Evolutionary conservation across 2,888 invertebrate species (phyloP).

Genomic region (Idaea straminata): DNA sequence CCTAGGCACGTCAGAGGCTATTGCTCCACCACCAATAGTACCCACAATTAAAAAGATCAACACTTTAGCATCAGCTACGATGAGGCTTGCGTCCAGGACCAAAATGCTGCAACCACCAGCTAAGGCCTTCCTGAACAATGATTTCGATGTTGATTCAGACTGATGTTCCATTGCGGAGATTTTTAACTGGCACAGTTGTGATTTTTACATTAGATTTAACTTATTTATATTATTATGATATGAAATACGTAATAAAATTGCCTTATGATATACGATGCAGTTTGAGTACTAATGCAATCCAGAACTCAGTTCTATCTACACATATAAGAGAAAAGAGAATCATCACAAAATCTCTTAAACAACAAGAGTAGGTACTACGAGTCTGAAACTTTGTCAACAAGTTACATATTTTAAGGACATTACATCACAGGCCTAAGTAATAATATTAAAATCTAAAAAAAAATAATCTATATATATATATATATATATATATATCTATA

Average conservation of each 20-base stretch:
- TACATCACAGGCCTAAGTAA: no score
- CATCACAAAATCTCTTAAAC: no score
- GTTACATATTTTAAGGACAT: no score
- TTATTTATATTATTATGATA: constrained; percentile 1
- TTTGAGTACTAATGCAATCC: constrained; percentile 4
- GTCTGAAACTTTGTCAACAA: no score
- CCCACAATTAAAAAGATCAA: constrained; percentile 33
- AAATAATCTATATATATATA: no score
- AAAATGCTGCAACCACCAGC: constrained; percentile 69
- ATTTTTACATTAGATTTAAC: background rate
- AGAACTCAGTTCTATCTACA: no score
- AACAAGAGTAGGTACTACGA: no score
- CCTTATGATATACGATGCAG: background rate
- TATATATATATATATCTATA: no score
- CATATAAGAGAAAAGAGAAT: no score
- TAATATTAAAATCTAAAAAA: no score
- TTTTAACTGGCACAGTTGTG: no score
- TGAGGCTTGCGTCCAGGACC: constrained; percentile 56
- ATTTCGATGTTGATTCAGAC: constrained; percentile 34
- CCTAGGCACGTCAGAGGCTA: constrained; percentile 72
- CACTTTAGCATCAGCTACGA: constrained; percentile 55
- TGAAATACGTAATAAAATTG: constrained; percentile 9
- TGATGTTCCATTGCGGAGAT: background rate
- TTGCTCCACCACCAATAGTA: constrained; percentile 33
- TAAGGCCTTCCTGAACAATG: constrained; percentile 53